phyloP scores from a whole-genome alignment of 2,113 vertebrate species.

The Pedionomus torquatus region DNA sequence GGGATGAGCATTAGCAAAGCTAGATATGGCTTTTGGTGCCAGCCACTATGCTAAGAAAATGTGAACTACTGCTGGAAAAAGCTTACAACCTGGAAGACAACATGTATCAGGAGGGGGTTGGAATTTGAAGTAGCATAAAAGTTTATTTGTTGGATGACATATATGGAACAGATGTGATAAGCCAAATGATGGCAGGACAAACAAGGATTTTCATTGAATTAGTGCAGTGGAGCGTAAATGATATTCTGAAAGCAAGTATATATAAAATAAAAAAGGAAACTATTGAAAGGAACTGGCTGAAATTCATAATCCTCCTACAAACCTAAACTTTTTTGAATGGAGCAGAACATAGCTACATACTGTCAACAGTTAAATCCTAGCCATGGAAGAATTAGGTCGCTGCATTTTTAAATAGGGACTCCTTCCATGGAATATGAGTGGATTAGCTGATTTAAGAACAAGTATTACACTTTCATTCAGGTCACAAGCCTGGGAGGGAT shows the following conservation, averaged over 20 bases:
- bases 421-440: neutral
- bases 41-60: neutral
- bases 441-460: neutral
- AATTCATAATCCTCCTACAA: neutral
- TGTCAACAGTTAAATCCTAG: neutral
- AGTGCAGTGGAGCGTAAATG: neutral
- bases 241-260: neutral
- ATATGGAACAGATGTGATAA: neutral
- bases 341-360: neutral
- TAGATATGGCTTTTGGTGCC: neutral
- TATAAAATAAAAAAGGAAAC: neutral
- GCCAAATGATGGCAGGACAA: neutral
- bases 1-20: neutral
- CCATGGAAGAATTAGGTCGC: neutral
- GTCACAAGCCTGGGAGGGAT: neutral
- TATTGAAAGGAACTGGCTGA: neutral
- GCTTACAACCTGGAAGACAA: neutral
- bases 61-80: neutral
- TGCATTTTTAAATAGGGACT: neutral
- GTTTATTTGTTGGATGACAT: neutral
- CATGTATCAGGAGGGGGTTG: neutral
- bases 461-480: neutral
- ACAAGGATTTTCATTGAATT: neutral
- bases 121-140: neutral
- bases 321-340: neutral